Evolutionary conservation across 2,888 invertebrate species (phyloP).

Genomic region (Plemyria rubiginata): DNA sequence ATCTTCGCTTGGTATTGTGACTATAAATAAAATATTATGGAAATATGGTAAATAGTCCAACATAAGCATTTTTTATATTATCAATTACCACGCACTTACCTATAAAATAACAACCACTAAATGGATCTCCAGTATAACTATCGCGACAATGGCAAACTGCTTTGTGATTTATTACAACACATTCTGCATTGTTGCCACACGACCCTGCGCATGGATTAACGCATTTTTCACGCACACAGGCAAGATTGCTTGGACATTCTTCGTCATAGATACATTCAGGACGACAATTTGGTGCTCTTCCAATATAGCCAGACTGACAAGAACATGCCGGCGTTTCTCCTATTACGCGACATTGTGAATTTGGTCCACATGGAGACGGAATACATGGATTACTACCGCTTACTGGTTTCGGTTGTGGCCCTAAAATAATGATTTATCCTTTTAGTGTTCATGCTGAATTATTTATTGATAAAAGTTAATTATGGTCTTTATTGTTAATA

Average conservation of each 20-base stretch:
- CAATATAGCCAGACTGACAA: slow-evolving; percentile 91
- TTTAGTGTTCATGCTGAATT: not conserved
- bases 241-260: slow-evolving; percentile 93
- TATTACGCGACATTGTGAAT: slow-evolving; percentile 91
- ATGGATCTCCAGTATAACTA: slow-evolving; percentile 94
- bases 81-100: slow-evolving; percentile 56
- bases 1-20: slow-evolving; percentile 85
- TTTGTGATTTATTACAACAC: slow-evolving; percentile 92
- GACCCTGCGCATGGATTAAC: slow-evolving; percentile 93
- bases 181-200: slow-evolving; percentile 91
- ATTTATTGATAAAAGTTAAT: not conserved
- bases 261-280: slow-evolving; percentile 94
- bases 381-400: slow-evolving; percentile 89
- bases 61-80: not conserved
- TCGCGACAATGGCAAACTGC: slow-evolving; percentile 92
- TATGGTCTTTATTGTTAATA: slow-evolving; percentile 16
- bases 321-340: slow-evolving; percentile 92
- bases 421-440: slow-evolving; percentile 67
- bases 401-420: slow-evolving; percentile 76
- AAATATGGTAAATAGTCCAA: not conserved
- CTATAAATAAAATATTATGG: slow-evolving; percentile 61
- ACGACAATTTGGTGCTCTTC: slow-evolving; percentile 93
- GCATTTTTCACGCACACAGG: slow-evolving; percentile 93
- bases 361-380: slow-evolving; percentile 93
- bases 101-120: slow-evolving; percentile 88